Base-by-base conservation (phyloP, 1,140 invertebrate species). In the Drosophila paulistorum region DNA sequence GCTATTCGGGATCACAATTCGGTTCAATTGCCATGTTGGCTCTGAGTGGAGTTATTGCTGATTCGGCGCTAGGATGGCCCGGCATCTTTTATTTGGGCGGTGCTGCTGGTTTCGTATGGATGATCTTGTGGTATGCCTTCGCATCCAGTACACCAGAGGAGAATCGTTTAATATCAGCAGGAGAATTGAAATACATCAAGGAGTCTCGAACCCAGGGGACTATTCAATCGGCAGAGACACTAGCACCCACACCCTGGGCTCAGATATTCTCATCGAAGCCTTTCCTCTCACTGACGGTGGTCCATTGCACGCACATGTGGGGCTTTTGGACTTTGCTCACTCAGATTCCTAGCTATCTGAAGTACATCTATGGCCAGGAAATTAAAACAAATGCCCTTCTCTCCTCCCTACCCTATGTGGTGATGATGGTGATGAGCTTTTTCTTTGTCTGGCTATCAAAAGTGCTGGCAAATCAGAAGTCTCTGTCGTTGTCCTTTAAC, bases 301-400 rank as follows among this genome's bases (percentile, higher is more conserved):
- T 95, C 0, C 97, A 99, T 91, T 96, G 97, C 90, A 96, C 97
- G 1, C 96, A 98, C 86, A 98, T 98, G 92, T 99, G 97, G 97
- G 97, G 97, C 1, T 98, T 97, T 91, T 99, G 98, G 94, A 98
- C 96, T 11, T 93, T 99, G 55, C 93, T 99, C 20, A 98, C 97
- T 0, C 95, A 98, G 92, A 95, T 99, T 81, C 98, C 98, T 0
- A 96, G 94, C 1, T 99, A 98, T 90, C 96, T 99, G 94, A 95
- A 95, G 33, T 94, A 95, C 71, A 95, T 98, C 1, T 93, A 99
- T 0, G 93, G 94, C 54, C 96, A 96, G 64, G 93, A 98, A 70
- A 95, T 98, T 17, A 94, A 95, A 91, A 90, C 94, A 30, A 96
- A 96, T 85, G 96, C 96, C 13, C 82, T 95, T 55, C 85, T 96